Percentiles rank a stretch among this genome's conserved stretches.
Conservation (phyloP, 2,888 invertebrate genomes). For the Pristionchus arcanus region DNA sequence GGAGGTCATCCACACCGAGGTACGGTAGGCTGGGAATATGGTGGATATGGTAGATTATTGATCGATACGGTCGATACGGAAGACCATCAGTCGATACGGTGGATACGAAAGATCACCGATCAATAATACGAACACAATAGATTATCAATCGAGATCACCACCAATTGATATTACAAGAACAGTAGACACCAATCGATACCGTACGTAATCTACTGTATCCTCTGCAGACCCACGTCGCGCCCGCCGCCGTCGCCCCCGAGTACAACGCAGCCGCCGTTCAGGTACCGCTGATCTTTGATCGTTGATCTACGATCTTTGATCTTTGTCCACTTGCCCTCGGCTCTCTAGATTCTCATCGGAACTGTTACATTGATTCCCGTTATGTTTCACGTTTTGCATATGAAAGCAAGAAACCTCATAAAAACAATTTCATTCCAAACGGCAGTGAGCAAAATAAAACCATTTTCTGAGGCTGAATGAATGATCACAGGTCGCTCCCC, state of each 20-base stretch:
- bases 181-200: too few relatives aligned
- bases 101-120: background rate
- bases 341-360: background rate
- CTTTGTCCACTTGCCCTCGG: background rate
- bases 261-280: slow-evolving; percentile 45
- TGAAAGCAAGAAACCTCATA: too few relatives aligned
- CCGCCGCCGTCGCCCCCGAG: slow-evolving; percentile 27
- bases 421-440: too few relatives aligned
- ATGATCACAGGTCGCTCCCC: background rate
- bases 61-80: too few relatives aligned
- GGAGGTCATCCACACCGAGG: slow-evolving; percentile 1
- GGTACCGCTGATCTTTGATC: background rate
- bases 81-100: too few relatives aligned
- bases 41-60: too few relatives aligned
- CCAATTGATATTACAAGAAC: too few relatives aligned
- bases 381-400: background rate
- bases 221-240: slow-evolving; percentile 1
- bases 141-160: too few relatives aligned
- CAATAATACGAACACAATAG: background rate
- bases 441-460: background rate
- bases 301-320: background rate
- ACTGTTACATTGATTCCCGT: background rate
- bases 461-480: too few relatives aligned
- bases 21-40: background rate
- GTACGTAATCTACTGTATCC: background rate